phyloP scores from a whole-genome alignment of 2,888 invertebrate genomes.

The Thera britannica region DNA sequence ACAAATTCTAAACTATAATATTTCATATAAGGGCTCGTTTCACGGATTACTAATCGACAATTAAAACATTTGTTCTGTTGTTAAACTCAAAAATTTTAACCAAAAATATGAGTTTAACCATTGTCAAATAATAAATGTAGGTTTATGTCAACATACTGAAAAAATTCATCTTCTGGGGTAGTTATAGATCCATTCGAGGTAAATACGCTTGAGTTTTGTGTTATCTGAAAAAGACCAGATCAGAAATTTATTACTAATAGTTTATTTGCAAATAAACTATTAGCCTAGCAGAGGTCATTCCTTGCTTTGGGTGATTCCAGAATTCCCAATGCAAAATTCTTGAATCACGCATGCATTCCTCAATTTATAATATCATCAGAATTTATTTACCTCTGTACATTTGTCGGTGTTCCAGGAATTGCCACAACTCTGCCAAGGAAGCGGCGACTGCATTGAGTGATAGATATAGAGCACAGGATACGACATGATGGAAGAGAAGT shows the following conservation, averaged over 20 bases:
- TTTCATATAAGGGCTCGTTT: too few relatives aligned
- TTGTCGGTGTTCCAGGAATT: constrained; percentile 93
- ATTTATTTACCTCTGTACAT: constrained; percentile 86
- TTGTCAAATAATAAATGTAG: too few relatives aligned
- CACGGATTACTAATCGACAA: too few relatives aligned
- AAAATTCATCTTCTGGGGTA: constrained; percentile 93
- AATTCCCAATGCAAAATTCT: background rate
- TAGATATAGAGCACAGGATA: constrained; percentile 93
- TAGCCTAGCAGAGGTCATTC: background rate
- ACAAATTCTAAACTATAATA: too few relatives aligned
- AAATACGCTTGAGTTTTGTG: constrained; percentile 64
- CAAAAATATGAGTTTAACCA: too few relatives aligned
- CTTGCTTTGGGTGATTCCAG: background rate
- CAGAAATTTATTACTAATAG: background rate
- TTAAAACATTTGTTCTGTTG: too few relatives aligned
- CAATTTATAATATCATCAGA: constrained; percentile 13
- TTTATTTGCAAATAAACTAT: too few relatives aligned
- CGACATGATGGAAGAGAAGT: constrained; percentile 93
- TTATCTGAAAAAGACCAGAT: constrained; percentile 62
- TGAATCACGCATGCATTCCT: background rate
- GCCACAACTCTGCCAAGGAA: constrained; percentile 92
- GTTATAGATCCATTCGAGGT: constrained; percentile 69
- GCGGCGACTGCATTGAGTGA: constrained; percentile 86
- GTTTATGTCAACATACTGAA: constrained; percentile 86
- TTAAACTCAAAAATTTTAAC: too few relatives aligned